Evolutionary conservation across 2,888 invertebrate species (phyloP).

Genomic region (Megastigmus dorsalis): DNA sequence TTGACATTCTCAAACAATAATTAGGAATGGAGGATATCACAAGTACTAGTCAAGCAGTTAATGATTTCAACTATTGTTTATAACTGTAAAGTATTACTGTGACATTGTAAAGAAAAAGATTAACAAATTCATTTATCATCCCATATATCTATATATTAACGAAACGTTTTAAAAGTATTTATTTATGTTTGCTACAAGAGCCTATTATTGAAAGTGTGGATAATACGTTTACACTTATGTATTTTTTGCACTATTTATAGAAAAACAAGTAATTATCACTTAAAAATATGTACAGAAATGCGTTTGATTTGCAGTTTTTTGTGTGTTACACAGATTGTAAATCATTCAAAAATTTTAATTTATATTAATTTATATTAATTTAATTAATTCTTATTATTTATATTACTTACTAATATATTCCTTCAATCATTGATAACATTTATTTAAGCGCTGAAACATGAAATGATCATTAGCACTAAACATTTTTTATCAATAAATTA

Average conservation of each 20-base stretch:
- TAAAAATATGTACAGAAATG: neutral
- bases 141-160: slow-evolving; percentile 14
- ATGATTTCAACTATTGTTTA: slow-evolving; percentile 41
- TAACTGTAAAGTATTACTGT: slow-evolving; percentile 37
- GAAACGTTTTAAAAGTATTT: slow-evolving; percentile 29
- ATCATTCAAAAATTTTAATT: no score
- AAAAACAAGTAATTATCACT: no score
- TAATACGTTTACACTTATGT: slow-evolving; percentile 39
- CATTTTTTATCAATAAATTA: slow-evolving; percentile 15
- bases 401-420: slow-evolving; percentile 13
- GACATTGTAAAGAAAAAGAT: slow-evolving; percentile 30
- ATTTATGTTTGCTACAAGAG: slow-evolving; percentile 27
- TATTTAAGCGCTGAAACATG: neutral
- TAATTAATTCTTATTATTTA: neutral
- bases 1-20: slow-evolving; percentile 27
- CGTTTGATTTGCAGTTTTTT: neutral
- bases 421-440: no score
- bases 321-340: neutral
- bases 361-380: no score
- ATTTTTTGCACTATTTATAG: slow-evolving; percentile 23
- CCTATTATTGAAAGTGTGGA: slow-evolving; percentile 3
- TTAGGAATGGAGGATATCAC: slow-evolving; percentile 1
- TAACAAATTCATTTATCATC: slow-evolving; percentile 23
- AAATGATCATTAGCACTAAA: neutral
- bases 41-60: slow-evolving; percentile 39